Percentiles rank a stretch among this genome's conserved stretches.
phyloP scores from a whole-genome alignment of 2,797 vertebrate species.

The Rousettus madagascariensis region DNA sequence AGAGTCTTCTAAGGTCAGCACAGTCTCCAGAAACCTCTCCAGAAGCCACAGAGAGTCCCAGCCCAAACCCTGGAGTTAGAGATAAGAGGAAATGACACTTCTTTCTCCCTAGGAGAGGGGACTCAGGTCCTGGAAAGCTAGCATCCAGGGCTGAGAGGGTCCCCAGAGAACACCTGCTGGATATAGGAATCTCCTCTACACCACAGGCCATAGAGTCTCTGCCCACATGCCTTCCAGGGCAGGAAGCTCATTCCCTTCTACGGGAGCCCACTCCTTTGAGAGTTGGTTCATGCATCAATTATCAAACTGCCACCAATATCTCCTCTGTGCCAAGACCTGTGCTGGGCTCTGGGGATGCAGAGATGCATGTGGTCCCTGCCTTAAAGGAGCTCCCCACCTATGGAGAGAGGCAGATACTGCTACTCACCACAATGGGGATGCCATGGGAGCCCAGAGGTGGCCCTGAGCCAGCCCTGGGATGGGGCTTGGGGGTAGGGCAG shows the following conservation, averaged over 20 bases:
- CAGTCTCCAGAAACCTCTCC: conserved; percentile 47
- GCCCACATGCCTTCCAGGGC: not conserved
- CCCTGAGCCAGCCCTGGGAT: not conserved
- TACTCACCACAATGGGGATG: not conserved
- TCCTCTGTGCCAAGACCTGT: not conserved
- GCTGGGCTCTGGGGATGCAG: not conserved
- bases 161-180: not conserved
- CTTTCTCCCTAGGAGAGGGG: not conserved
- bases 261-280: not conserved
- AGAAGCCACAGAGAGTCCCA: not conserved
- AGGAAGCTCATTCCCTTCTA: not conserved
- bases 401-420: not conserved
- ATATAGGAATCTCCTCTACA: not conserved
- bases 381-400: not conserved
- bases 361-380: not conserved
- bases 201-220: not conserved
- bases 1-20: conserved; percentile 53
- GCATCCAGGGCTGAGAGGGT: not conserved
- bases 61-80: not conserved
- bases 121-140: conserved; percentile 2
- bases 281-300: not conserved
- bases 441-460: not conserved
- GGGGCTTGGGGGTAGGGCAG: too few species aligned
- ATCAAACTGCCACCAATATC: not conserved
- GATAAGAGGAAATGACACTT: not conserved